Evolutionary conservation across 2,797 vertebrate species (phyloP).

Genomic region (Mareca strepera): DNA sequence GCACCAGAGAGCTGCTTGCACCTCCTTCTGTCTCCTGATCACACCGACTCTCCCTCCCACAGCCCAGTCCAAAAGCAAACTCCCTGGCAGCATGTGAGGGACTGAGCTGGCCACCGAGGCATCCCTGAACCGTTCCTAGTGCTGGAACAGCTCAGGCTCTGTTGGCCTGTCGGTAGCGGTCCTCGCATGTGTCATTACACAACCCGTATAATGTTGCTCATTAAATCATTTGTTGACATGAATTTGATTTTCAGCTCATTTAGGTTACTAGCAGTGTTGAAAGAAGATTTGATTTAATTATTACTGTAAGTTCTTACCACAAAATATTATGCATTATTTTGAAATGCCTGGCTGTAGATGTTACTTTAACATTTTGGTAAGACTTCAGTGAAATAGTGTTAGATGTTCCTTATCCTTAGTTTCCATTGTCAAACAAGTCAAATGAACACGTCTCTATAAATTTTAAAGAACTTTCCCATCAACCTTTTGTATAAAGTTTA

Average conservation of each 20-base stretch:
- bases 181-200: neutral
- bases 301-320: neutral
- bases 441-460: neutral
- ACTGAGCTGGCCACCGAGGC: rapidly evolving
- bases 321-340: neutral
- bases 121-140: neutral
- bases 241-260: neutral
- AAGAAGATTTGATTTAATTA: slow-evolving; percentile 7
- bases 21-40: neutral
- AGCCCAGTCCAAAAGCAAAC: neutral
- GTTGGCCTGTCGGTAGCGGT: neutral
- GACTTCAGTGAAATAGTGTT: neutral
- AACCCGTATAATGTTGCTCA: neutral
- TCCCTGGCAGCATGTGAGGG: rapidly evolving
- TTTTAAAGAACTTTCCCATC: neutral
- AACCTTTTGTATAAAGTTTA: neutral
- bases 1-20: neutral
- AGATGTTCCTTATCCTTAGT: neutral
- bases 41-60: neutral
- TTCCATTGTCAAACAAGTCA: neutral
- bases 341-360: neutral
- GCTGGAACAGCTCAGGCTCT: neutral
- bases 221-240: neutral
- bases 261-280: neutral
- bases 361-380: neutral